Conservation (phyloP, 2,888 invertebrate species). For the Acleris sparsana region DNA sequence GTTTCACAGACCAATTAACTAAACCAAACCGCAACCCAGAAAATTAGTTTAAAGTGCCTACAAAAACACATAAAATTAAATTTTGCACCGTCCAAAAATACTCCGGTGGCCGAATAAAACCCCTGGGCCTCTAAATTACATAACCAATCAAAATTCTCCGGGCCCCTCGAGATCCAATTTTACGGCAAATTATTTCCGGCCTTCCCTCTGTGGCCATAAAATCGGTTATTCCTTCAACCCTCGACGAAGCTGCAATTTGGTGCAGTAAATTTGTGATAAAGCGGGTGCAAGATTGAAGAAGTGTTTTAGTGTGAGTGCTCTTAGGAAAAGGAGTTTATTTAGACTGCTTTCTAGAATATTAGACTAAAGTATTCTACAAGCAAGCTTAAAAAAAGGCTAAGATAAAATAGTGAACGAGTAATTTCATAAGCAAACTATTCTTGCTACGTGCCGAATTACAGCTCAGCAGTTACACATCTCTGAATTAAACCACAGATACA, state of each 20-base stretch:
- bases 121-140: slow-evolving; percentile 7
- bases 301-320: slow-evolving; percentile 21
- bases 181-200: slow-evolving; percentile 11
- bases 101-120: slow-evolving; percentile 11
- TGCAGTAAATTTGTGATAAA: slow-evolving; percentile 35
- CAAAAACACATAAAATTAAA: slow-evolving; percentile 7
- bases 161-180: slow-evolving; percentile 13
- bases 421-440: too few relatives aligned
- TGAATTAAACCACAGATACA: too few relatives aligned
- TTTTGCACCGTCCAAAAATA: slow-evolving; percentile 13
- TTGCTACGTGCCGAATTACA: too few relatives aligned
- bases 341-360: too few relatives aligned
- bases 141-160: slow-evolving; percentile 32
- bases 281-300: slow-evolving; percentile 18
- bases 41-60: background rate
- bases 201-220: slow-evolving; percentile 5
- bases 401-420: too few relatives aligned
- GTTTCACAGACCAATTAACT: too few relatives aligned
- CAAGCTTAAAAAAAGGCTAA: too few relatives aligned
- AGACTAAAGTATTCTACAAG: too few relatives aligned
- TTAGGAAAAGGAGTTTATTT: background rate
- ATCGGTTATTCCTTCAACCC: slow-evolving; percentile 3
- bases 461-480: too few relatives aligned
- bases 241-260: slow-evolving; percentile 16
- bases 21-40: too few relatives aligned